Evolutionary conservation across 2,113 vertebrate species (phyloP).

Genomic region (Sinocyclocheilus anophthalmus): DNA sequence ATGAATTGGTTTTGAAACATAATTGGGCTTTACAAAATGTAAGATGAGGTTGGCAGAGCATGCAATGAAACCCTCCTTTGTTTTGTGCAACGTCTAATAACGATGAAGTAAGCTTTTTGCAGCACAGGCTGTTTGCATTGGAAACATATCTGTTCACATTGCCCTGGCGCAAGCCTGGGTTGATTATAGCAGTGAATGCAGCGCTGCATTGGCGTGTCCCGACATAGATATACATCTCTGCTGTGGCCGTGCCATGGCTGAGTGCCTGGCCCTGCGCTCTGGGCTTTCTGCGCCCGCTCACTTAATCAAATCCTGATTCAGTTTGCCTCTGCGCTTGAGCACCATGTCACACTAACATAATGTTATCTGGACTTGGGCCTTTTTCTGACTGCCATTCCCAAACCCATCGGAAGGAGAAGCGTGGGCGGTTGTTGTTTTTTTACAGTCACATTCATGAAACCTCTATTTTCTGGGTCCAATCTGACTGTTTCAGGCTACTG

Average conservation of each 20-base stretch:
- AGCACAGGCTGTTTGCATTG: conserved; percentile 48
- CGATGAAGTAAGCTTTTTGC: conserved; percentile 39
- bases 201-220: conserved; percentile 31
- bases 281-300: conserved; percentile 33
- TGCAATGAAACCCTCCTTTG: conserved; percentile 41
- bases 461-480: conserved; percentile 27
- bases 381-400: conserved; percentile 35
- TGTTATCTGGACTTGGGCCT: conserved; percentile 34
- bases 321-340: conserved; percentile 37
- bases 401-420: conserved; percentile 34
- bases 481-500: background rate
- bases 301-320: conserved; percentile 50
- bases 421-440: conserved; percentile 21
- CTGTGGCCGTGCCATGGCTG: conserved; percentile 44
- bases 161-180: conserved; percentile 8
- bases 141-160: conserved; percentile 44
- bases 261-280: conserved; percentile 33
- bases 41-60: conserved; percentile 34
- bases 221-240: conserved; percentile 53
- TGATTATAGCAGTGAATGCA: conserved; percentile 43
- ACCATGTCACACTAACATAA: conserved; percentile 53
- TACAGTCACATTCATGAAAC: conserved; percentile 26
- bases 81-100: conserved; percentile 34
- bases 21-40: conserved; percentile 24
- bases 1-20: conserved; percentile 21